phyloP scores from a whole-genome alignment of 2,888 invertebrate genomes.

The Xanthostigma xanthostigma region DNA sequence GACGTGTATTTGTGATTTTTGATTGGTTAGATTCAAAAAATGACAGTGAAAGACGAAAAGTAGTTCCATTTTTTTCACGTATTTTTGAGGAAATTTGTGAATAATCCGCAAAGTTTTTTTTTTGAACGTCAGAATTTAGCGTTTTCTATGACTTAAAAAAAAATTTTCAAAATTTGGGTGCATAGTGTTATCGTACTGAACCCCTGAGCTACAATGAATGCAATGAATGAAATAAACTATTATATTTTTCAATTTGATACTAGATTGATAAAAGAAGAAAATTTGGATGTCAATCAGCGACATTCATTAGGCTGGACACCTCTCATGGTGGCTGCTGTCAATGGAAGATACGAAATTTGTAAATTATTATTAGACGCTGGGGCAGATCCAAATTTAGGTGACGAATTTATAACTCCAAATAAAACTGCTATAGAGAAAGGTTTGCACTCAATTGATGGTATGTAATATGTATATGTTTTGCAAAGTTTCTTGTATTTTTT shows the following conservation, averaged over 20 bases:
- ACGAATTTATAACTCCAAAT: slow-evolving; percentile 58
- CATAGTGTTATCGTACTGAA: too few relatives aligned
- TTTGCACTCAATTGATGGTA: slow-evolving; percentile 59
- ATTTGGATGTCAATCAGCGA: slow-evolving; percentile 46
- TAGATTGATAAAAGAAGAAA: slow-evolving; percentile 29
- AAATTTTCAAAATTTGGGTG: too few relatives aligned
- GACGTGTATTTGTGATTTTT: too few relatives aligned
- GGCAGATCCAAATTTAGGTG: slow-evolving; percentile 62
- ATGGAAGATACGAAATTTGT: slow-evolving; percentile 46
- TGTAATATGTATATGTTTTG: background rate
- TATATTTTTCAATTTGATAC: background rate
- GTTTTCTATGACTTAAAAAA: too few relatives aligned
- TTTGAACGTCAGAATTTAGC: too few relatives aligned
- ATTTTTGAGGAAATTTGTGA: too few relatives aligned
- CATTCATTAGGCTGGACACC: slow-evolving; percentile 79
- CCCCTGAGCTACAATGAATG: too few relatives aligned
- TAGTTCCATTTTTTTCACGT: too few relatives aligned
- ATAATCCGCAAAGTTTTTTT: too few relatives aligned
- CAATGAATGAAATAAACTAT: too few relatives aligned
- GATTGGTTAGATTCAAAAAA: too few relatives aligned
- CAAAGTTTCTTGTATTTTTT: slow-evolving; percentile 1
- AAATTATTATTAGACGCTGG: slow-evolving; percentile 50
- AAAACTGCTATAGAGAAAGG: slow-evolving; percentile 48
- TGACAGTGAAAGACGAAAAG: too few relatives aligned
- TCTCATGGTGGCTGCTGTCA: slow-evolving; percentile 70